Percentiles rank a stretch among this genome's conserved stretches.
Conservation (phyloP, 2,888 invertebrate genomes). For the Cataglyphis albicans region DNA sequence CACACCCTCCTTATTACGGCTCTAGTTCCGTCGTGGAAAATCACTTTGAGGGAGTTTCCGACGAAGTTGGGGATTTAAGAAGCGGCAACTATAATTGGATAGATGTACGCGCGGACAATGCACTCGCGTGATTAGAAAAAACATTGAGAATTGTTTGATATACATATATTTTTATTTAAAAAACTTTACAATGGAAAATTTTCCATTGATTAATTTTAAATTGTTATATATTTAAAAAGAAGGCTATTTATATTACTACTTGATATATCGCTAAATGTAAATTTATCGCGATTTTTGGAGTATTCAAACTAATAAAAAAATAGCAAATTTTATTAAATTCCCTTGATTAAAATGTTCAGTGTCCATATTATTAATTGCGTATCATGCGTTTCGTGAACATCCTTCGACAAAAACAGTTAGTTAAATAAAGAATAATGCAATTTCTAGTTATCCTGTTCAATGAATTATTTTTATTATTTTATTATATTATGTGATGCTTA, state of each 20-base stretch:
- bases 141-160: neutral
- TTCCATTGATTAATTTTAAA: neutral
- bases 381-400: constrained; percentile 12
- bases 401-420: neutral
- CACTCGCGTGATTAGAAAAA: neutral
- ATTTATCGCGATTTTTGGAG: neutral
- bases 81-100: constrained; percentile 16
- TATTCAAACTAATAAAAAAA: neutral
- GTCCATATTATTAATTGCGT: neutral
- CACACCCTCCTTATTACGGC: constrained; percentile 49
- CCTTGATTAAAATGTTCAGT: neutral
- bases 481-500: neutral
- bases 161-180: neutral
- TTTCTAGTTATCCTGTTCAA: neutral
- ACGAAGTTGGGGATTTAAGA: constrained; percentile 48
- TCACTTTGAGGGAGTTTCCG: constrained; percentile 51
- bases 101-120: neutral
- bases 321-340: neutral
- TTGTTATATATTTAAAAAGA: neutral
- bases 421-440: neutral
- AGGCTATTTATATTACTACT: neutral
- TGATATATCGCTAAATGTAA: neutral
- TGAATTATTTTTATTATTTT: constrained; percentile 13
- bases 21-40: constrained; percentile 54
- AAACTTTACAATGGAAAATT: neutral